A percentile compares a stretch with the other conserved stretches of the same genome.
These are phyloP conservation scores for Silurus glanis DNA, from an alignment of 2,113 vertebrate genomes.

Conservation along the genomic window DNA sequence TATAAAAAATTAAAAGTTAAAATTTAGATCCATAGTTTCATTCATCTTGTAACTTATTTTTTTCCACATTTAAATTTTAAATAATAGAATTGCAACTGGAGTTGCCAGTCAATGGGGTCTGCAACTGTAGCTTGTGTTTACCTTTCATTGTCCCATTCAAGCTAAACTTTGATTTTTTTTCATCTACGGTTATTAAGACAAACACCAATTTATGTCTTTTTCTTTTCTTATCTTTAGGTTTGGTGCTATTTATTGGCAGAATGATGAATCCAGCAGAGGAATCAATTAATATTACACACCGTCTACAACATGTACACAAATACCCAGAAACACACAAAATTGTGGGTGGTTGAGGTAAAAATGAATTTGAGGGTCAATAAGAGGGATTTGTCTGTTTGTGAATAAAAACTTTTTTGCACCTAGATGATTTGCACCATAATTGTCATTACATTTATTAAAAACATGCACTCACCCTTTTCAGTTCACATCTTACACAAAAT, in stretches of 20 bases:
- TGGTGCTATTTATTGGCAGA: slow-evolving; percentile 84
- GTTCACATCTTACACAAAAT: background rate
- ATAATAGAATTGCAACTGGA: too few relatives aligned
- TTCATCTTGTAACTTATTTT: too few relatives aligned
- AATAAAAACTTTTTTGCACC: slow-evolving; percentile 72
- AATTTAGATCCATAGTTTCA: too few relatives aligned
- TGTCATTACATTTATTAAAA: background rate
- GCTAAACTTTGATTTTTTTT: background rate
- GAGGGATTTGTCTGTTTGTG: slow-evolving; percentile 73
- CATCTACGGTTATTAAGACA: background rate
- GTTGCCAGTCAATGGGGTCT: background rate
- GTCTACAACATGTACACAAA: background rate
- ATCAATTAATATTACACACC: slow-evolving; percentile 6
- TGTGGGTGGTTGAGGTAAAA: slow-evolving; percentile 35
- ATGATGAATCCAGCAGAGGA: slow-evolving; percentile 79
- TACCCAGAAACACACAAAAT: background rate
- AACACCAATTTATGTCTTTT: background rate
- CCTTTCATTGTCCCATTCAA: background rate
- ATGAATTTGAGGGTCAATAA: slow-evolving; percentile 65
- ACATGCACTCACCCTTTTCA: background rate
- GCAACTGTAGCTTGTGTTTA: background rate
- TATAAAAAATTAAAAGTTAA: too few relatives aligned
- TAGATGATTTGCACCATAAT: slow-evolving; percentile 5
- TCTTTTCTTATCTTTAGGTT: slow-evolving; percentile 68
- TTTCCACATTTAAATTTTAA: too few relatives aligned